Evolutionary conservation across 2,113 vertebrate genomes (phyloP).

Genomic region (Chaenogobius annularis): DNA sequence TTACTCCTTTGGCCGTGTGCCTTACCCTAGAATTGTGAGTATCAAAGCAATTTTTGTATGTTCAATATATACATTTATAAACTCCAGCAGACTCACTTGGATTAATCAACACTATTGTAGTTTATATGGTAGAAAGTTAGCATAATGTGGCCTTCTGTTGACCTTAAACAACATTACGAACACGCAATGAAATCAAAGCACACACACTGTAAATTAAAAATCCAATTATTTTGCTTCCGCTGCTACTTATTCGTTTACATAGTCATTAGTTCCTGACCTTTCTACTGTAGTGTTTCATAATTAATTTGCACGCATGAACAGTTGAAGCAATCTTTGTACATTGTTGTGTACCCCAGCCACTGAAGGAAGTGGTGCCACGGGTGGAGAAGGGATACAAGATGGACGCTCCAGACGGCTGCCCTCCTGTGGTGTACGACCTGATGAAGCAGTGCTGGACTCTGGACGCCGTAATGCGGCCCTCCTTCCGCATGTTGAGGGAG

Average conservation of each 20-base stretch:
- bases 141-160: conserved; percentile 10
- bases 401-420: conserved; percentile 92
- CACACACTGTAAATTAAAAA: not conserved
- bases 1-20: conserved; percentile 98
- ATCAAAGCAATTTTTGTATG: not conserved
- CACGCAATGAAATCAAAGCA: conserved; percentile 12
- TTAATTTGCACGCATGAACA: not conserved
- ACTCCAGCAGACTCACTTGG: conserved; percentile 51
- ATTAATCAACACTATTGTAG: not conserved
- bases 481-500: conserved; percentile 91
- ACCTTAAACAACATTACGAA: conserved; percentile 21
- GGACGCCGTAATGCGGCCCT: conserved; percentile 83
- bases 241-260: not conserved
- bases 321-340: not conserved
- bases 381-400: conserved; percentile 98
- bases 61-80: not conserved
- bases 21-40: conserved; percentile 99
- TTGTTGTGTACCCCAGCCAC: conserved; percentile 75
- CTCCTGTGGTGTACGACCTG: conserved; percentile 88
- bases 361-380: conserved; percentile 94
- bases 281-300: not conserved
- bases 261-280: conserved; percentile 3
- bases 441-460: conserved; percentile 98
- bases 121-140: not conserved
- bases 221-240: conserved; percentile 12